These are phyloP conservation scores for Speoplatyrhinus poulsoni DNA, from an alignment of 2,113 vertebrate genomes.

Conservation along the genomic window DNA sequence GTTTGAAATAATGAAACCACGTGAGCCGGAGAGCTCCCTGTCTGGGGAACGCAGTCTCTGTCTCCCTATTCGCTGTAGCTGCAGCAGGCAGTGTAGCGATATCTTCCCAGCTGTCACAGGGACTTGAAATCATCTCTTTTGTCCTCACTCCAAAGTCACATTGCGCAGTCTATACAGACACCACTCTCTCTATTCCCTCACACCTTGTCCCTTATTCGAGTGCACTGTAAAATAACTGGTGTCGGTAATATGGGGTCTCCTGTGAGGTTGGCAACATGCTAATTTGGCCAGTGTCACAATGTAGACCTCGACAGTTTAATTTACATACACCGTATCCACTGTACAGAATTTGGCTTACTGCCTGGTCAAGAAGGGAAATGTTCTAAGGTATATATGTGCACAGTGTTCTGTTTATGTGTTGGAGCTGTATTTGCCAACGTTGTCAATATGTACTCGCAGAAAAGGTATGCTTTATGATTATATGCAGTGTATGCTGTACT, in stretches of 20 bases:
- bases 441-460: background rate
- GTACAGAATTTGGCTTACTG: background rate
- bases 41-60: conserved; percentile 21
- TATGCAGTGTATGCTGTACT: background rate
- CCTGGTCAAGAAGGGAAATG: background rate
- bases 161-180: conserved; percentile 33
- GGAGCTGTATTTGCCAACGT: conserved; percentile 14
- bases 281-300: background rate
- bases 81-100: conserved; percentile 38
- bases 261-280: conserved; percentile 20
- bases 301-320: conserved; percentile 14
- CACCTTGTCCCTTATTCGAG: background rate
- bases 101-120: conserved; percentile 53
- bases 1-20: conserved; percentile 72
- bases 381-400: conserved; percentile 14
- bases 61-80: conserved; percentile 24
- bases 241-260: conserved; percentile 23
- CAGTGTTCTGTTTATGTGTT: background rate
- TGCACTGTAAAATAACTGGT: conserved; percentile 43
- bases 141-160: conserved; percentile 50
- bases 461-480: background rate
- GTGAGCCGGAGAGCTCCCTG: conserved; percentile 45
- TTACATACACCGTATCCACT: conserved; percentile 11
- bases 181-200: conserved; percentile 19
- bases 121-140: conserved; percentile 55